phyloP scores from a whole-genome alignment of 2,113 vertebrate species.

The Ammodytes dubius region DNA sequence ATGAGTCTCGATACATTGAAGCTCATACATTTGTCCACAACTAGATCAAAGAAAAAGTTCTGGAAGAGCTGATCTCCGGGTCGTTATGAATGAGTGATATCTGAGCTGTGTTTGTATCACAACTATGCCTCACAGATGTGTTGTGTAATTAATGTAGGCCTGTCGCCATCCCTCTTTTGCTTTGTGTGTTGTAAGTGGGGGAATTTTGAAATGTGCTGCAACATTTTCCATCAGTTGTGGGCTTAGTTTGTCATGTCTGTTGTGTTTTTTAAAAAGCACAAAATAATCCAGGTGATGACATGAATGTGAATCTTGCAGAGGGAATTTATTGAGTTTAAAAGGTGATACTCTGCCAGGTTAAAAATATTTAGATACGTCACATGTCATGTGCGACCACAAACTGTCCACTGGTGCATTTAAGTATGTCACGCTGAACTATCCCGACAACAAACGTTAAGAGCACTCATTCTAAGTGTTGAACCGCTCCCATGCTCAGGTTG shows the following conservation, averaged over 20 bases:
- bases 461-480: conserved; percentile 16
- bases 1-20: conserved; percentile 21
- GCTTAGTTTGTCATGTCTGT: conserved; percentile 15
- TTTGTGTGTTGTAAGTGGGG: conserved; percentile 9
- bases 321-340: conserved; percentile 21
- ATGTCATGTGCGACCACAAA: conserved; percentile 18
- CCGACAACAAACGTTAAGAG: conserved; percentile 40
- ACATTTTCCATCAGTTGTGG: conserved; percentile 32
- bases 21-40: conserved; percentile 15
- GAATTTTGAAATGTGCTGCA: conserved; percentile 27
- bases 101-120: conserved; percentile 28
- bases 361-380: conserved; percentile 36
- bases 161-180: not conserved
- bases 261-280: conserved; percentile 43
- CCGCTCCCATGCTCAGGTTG: conserved; percentile 61
- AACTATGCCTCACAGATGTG: not conserved
- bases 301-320: conserved; percentile 53
- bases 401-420: conserved; percentile 24
- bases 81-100: conserved; percentile 2
- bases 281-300: conserved; percentile 47
- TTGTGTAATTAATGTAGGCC: conserved; percentile 19
- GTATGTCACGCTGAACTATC: conserved; percentile 20
- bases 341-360: conserved; percentile 4
- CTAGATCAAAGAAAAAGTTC: not conserved
- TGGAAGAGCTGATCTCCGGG: conserved; percentile 8